These are phyloP conservation scores for Poecilia latipinna DNA, from an alignment of 2,113 vertebrate genomes.

Conservation along the genomic window DNA sequence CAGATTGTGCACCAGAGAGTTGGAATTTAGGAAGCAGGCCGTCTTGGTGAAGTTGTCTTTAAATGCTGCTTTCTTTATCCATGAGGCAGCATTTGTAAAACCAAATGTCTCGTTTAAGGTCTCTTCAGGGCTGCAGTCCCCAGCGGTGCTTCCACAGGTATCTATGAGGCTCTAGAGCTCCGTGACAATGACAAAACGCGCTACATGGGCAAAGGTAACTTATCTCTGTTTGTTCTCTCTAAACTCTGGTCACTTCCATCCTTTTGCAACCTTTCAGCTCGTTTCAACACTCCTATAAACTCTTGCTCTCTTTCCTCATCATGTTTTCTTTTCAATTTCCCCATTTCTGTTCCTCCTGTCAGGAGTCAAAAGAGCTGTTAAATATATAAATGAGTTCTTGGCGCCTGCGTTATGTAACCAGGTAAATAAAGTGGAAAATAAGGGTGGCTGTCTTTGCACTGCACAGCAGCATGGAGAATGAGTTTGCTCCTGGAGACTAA, in stretches of 20 bases:
- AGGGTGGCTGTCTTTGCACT: slow-evolving; percentile 27
- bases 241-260: not conserved
- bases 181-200: slow-evolving; percentile 98
- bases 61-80: not conserved
- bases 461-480: slow-evolving; percentile 82
- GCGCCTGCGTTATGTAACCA: slow-evolving; percentile 95
- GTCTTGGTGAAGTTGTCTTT: not conserved
- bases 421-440: slow-evolving; percentile 84
- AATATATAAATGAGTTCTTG: slow-evolving; percentile 99
- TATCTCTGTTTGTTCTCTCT: not conserved
- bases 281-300: slow-evolving; percentile 14
- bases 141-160: slow-evolving; percentile 95
- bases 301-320: slow-evolving; percentile 22
- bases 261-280: slow-evolving; percentile 1
- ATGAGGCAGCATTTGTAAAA: slow-evolving; percentile 22
- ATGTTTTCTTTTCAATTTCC: slow-evolving; percentile 18
- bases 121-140: slow-evolving; percentile 97
- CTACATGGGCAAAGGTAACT: slow-evolving; percentile 94
- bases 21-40: not conserved
- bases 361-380: slow-evolving; percentile 98
- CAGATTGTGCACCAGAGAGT: not conserved
- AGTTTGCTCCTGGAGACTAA: slow-evolving; percentile 83
- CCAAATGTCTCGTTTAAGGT: slow-evolving; percentile 77
- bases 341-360: slow-evolving; percentile 70
- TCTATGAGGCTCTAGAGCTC: slow-evolving; percentile 97